Evolutionary conservation across 2,113 vertebrate genomes (phyloP), one percentile per base, ranked within the genome.

Genomic region (Mixornis gularis): DNA sequence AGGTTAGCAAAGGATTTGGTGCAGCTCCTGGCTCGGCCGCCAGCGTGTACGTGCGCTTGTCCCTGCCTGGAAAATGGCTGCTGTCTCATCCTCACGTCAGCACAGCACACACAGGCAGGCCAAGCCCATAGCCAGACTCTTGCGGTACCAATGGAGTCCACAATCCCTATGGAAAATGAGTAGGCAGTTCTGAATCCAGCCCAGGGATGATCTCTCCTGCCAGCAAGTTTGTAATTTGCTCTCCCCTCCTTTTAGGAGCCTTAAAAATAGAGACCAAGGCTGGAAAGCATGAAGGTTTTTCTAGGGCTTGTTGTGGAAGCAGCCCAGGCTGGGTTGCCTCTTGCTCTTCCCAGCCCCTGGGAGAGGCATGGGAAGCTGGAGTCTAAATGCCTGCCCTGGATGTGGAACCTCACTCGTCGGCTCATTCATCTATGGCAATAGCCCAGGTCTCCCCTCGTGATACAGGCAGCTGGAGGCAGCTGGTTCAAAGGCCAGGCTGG

Each of bases 401-500:
- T 85, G 55, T 72, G 83, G 72, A 94, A 64, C 82, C n/a, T 92
- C 76, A 56, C 88, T 91, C 30, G 0, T 90, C 63, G 3, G 63
- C 64, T 93, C 16, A 2, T 88, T 63, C 79, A 22, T 73, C 40
- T 52, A 14, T 17, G 17, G 51, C 36, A 2, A 46, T 46, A 89
- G 58, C 92, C 72, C 78, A 41, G 85, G 68, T 88, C 92, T 85
- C 36, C 34, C 68, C 55, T 77, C 3, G 21, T 87, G 85, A 91
- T 79, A 59, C 56, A n/a, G 79, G 79, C 93, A 95, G 90, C 82
- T 93, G 94, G 70, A 91, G 65, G 65, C 87, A 88, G 69, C 20
- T 4, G 7, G 84, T 87, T 89, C 95, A 96, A 87, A 93, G 94
- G 89, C 73, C 73, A n/a, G 66, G 66, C 89, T 87, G 89, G 63